Base-by-base conservation (phyloP, 2,797 vertebrate species). In the Macrochelys suwanniensis region DNA sequence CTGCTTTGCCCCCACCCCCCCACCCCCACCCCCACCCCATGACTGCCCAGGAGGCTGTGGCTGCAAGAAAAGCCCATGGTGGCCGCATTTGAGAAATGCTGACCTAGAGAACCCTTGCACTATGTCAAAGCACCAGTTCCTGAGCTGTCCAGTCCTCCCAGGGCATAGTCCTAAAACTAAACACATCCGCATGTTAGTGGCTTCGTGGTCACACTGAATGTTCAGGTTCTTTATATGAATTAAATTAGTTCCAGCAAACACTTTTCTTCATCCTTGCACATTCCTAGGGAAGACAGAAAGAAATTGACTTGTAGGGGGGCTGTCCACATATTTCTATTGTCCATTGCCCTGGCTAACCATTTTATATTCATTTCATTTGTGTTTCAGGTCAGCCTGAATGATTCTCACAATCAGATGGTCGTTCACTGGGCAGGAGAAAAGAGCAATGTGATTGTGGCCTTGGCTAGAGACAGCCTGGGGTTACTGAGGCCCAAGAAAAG, bases 391-490 rank as follows among this genome's bases (percentile, higher is more conserved):
- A 99, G 98, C 97, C 98, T 99, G 97, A 99, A 99, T 0, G 99
- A 99, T 96, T 99, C 99, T 68, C 99, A 99, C 96, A 99, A 99
- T 96, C 99, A 99, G 98, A 99, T 99, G 99, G 99, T 99, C 2
- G 99, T 99, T 51, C 99, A 99, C 97, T 99, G 99, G 99, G 99
- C 99, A 0, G 99, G 99, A 87, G 99, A 99, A 98, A 99, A 99
- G 97, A 99, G 99, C 98, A 99, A 99, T 0, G 99, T 99, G 91
- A 99, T 99, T 0, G 99, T 99, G 83, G 99, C 99, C 23, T 97
- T 99, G 97, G 99, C 99, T 83, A 98, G 99, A 91, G 99, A 99
- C 97, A 99, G 99, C 89, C 97, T 99, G 54, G 99, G 99, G 1
- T 96, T 99, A 95, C 97, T 98, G 0, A 99, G 98, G 53, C 98